These are phyloP conservation scores for Saxidomus purpurata DNA, from an alignment of 1,140 invertebrate species.

Conservation along the genomic window DNA sequence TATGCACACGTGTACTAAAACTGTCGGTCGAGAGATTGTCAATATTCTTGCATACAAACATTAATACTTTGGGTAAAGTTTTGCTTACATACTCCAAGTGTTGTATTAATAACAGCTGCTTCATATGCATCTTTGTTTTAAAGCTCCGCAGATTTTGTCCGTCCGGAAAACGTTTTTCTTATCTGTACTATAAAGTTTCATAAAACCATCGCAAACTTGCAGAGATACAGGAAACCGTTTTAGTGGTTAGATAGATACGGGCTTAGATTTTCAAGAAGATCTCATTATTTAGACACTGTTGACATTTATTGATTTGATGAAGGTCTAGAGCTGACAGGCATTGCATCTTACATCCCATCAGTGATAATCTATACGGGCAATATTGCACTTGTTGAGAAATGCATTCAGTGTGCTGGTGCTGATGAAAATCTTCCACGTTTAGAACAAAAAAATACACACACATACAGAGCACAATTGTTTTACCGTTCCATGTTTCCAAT, in stretches of 20 bases:
- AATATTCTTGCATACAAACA: too few species aligned
- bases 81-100: too few species aligned
- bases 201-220: neutral
- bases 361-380: slow-evolving; percentile 44
- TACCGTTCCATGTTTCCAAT: neutral
- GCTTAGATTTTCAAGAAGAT: slow-evolving; percentile 41
- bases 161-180: slow-evolving; percentile 8
- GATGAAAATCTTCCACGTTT: slow-evolving; percentile 10
- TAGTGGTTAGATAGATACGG: slow-evolving; percentile 42
- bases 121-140: too few species aligned
- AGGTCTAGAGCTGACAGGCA: slow-evolving; percentile 43
- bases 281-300: slow-evolving; percentile 51
- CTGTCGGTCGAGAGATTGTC: too few species aligned
- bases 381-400: slow-evolving; percentile 30
- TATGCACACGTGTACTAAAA: too few species aligned
- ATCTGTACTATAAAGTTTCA: slow-evolving; percentile 31
- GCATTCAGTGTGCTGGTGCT: neutral
- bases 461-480: neutral
- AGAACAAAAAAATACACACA: neutral
- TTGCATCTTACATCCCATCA: slow-evolving; percentile 45
- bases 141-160: too few species aligned
- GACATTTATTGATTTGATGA: slow-evolving; percentile 59
- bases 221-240: slow-evolving; percentile 28
- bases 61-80: too few species aligned
- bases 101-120: too few species aligned